Evolutionary conservation across 1,140 invertebrate species (phyloP).

Genomic region (Rhagoletis zephyria): DNA sequence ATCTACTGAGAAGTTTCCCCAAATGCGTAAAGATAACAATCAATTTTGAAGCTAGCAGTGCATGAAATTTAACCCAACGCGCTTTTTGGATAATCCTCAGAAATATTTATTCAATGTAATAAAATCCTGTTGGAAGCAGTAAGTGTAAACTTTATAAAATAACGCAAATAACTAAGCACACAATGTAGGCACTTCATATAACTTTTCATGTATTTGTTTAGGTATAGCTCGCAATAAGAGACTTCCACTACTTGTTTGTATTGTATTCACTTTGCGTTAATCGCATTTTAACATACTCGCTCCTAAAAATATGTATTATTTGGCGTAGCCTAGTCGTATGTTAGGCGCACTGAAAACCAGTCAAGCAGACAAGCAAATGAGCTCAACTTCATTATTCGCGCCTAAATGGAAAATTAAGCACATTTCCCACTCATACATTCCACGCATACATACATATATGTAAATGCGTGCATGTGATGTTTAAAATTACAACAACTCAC

Average conservation of each 20-base stretch:
- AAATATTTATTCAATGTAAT: slow-evolving; percentile 32
- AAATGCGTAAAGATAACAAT: not conserved
- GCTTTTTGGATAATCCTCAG: not conserved
- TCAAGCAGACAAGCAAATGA: not conserved
- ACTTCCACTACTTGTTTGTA: not conserved
- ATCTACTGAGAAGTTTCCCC: not conserved
- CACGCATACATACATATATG: not conserved
- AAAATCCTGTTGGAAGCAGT: not conserved
- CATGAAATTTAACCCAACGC: slow-evolving; percentile 13
- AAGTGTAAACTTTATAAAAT: too few species aligned
- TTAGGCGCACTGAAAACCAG: not conserved
- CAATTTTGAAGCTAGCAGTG: slow-evolving; percentile 5
- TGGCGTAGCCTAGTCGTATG: not conserved
- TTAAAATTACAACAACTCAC: not conserved
- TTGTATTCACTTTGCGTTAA: not conserved
- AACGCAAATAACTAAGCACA: too few species aligned
- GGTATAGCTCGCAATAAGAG: not conserved
- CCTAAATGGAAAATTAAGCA: slow-evolving; percentile 53
- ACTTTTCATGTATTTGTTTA: too few species aligned
- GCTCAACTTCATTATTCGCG: slow-evolving; percentile 54
- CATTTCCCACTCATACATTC: slow-evolving; percentile 43
- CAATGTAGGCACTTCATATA: not conserved
- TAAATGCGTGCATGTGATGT: not conserved
- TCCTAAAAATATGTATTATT: not conserved
- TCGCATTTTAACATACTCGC: slow-evolving; percentile 24